Base-by-base conservation (phyloP, 2,113 vertebrate species). In the Podocnemis expansa region DNA sequence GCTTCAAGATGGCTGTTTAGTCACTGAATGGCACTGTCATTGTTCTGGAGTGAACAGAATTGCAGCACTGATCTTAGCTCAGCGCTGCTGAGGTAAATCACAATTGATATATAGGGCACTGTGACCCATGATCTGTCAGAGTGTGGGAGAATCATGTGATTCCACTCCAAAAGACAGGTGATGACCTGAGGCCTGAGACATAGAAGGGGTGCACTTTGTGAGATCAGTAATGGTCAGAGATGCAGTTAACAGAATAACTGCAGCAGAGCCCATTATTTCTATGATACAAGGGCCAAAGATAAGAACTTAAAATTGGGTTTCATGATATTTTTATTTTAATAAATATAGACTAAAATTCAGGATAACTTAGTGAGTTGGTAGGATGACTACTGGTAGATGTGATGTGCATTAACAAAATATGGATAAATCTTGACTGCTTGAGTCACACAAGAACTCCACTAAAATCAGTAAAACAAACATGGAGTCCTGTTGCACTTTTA, bases 171-270 rank as follows among this genome's bases (percentile, higher is more conserved):
- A 27, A 55, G 16, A 79, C 17, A 25, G 0, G 0, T 52, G 38
- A 38, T 85, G 58, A 73, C 25, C 73, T 19, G 56, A 82, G 16
- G 16, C 6, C 17, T 17, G 5, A 29, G 11, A 6, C 19, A 25
- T 43, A 58, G 25, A n/a, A 14, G 29, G 6, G 1, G 8, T 92
- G 87, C 41, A 38, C 63, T 56, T 45, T n/a, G 41, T 80, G 24
- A 51, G 56, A 67, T 29, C 29, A 55, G 49, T 63, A 49, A 3
- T 34, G 58, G 70, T 87, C 34, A 49, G 78, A 78, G 54, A 49
- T 0, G 0, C 83, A 51, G 51, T 73, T 7, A 81, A 34, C 2
- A 0, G 54, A 4, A 17, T 73, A 70, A 70, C 8, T 86, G 63
- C 84, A 76, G 58, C 0, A 1, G 52, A 54, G 43, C 10, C 22